These are phyloP conservation scores for Prosapia bicincta DNA, from an alignment of 2,888 invertebrate genomes.

Conservation along the genomic window DNA sequence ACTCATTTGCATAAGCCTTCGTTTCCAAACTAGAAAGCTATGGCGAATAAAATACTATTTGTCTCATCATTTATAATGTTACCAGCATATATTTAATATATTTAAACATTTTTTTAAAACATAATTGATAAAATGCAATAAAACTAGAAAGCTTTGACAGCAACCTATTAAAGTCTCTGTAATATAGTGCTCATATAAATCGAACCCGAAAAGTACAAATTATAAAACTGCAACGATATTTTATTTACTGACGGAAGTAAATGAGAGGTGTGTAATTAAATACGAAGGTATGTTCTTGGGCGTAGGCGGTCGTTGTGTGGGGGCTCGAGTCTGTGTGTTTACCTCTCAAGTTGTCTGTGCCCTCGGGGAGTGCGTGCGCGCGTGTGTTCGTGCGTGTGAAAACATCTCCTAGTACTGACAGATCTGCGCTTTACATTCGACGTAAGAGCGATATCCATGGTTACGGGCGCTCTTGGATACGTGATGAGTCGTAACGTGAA, in stretches of 20 bases:
- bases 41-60: too few relatives aligned
- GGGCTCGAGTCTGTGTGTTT: neutral
- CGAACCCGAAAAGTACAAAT: neutral
- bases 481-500: too few relatives aligned
- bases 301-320: neutral
- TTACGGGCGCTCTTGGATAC: too few relatives aligned
- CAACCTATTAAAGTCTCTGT: neutral
- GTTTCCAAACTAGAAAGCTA: too few relatives aligned
- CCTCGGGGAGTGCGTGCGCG: neutral
- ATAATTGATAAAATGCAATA: too few relatives aligned
- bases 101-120: too few relatives aligned
- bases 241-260: neutral
- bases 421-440: neutral
- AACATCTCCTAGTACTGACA: neutral
- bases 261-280: neutral
- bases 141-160: neutral
- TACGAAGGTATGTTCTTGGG: neutral
- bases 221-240: neutral
- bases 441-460: neutral
- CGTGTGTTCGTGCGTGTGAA: neutral
- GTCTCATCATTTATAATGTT: too few relatives aligned
- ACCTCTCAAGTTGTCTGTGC: neutral
- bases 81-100: too few relatives aligned
- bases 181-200: neutral
- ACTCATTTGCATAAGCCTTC: too few relatives aligned